Conservation (phyloP, 2,888 invertebrate species). For the Odontocolon sp. region DNA sequence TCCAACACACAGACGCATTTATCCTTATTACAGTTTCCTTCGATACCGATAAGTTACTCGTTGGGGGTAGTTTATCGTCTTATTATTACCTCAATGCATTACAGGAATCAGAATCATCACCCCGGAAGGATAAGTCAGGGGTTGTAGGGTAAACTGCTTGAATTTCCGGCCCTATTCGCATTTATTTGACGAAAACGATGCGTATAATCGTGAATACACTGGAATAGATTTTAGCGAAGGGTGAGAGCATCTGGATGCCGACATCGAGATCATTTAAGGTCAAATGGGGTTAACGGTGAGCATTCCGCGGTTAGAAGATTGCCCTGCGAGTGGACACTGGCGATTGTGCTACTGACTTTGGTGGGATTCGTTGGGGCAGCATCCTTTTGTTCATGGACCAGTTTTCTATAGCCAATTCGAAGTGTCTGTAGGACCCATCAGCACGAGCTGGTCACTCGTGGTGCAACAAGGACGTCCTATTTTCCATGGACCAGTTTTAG, state of each 20-base stretch:
- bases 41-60: conserved; percentile 30
- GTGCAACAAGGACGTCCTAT: conserved; percentile 68
- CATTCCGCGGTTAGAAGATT: conserved; percentile 73
- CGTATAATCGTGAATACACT: conserved; percentile 50
- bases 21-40: conserved; percentile 24
- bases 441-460: neutral
- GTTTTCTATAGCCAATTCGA: conserved; percentile 20
- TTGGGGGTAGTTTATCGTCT: conserved; percentile 12
- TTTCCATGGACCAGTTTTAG: conserved; percentile 54
- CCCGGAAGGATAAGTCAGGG: neutral
- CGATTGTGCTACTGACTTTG: conserved; percentile 63
- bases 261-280: conserved; percentile 59
- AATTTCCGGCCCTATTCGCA: conserved; percentile 14
- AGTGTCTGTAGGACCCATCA: neutral
- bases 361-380: too few relatives aligned
- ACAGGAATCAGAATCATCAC: neutral
- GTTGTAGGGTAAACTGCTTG: conserved; percentile 19
- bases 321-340: conserved; percentile 73
- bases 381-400: conserved; percentile 56
- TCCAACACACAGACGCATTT: conserved; percentile 4
- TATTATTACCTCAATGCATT: neutral
- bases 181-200: conserved; percentile 44
- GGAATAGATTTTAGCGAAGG: conserved; percentile 51
- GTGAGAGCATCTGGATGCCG: conserved; percentile 22
- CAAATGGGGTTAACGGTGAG: conserved; percentile 71